Conservation (phyloP, 2,797 vertebrate species). For the Pygocentrus nattereri region DNA sequence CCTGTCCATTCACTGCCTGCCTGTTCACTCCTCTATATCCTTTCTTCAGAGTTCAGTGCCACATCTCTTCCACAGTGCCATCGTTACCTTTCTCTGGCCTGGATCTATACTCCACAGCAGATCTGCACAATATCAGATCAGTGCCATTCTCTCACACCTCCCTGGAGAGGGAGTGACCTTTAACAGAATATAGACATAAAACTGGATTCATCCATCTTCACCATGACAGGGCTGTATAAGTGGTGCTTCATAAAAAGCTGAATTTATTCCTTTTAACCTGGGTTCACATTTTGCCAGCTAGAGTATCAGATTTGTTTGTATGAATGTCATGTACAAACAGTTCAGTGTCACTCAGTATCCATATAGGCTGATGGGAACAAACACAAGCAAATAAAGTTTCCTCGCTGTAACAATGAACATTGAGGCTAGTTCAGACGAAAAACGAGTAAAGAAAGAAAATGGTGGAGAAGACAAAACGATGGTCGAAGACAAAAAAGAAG, state of each 20-base stretch:
- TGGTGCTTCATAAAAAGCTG: neutral
- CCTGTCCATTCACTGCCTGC: neutral
- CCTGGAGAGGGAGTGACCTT: slow-evolving; percentile 40
- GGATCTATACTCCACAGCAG: slow-evolving; percentile 15
- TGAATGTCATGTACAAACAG: neutral
- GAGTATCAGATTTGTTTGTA: neutral
- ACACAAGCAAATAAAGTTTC: neutral
- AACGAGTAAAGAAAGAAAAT: too few species aligned
- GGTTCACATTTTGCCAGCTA: neutral
- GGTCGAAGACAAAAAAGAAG: too few species aligned
- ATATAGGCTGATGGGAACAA: neutral
- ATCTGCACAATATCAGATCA: slow-evolving; percentile 28
- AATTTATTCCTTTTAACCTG: neutral
- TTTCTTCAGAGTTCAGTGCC: neutral
- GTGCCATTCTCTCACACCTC: slow-evolving; percentile 18
- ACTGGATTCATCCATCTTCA: slow-evolving; percentile 16
- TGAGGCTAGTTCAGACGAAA: too few species aligned
- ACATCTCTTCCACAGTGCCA: neutral
- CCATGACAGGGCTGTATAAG: slow-evolving; percentile 1
- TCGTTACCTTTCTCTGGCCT: neutral
- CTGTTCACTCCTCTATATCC: neutral
- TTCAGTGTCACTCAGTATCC: neutral
- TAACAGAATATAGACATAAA: slow-evolving; percentile 33
- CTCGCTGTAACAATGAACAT: too few species aligned
- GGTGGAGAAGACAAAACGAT: too few species aligned